Base-by-base conservation (phyloP, 2,888 invertebrate genomes). In the Stegana nigrithorax region DNA sequence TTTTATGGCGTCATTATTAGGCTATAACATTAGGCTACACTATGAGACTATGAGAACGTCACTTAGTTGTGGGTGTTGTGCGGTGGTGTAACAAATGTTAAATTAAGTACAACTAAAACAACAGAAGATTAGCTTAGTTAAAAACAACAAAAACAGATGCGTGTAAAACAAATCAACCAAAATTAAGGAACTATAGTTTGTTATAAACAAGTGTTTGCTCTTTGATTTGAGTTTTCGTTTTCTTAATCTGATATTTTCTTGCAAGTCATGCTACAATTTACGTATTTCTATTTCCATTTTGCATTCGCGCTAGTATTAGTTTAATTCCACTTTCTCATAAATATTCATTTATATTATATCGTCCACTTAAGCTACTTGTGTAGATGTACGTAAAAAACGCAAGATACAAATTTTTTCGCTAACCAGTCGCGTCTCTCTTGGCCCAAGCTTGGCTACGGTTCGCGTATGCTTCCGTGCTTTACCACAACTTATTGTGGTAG, bases 401-500 rank as follows among this genome's bases (percentile, higher is more conserved):
- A 21, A 36, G 53, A 29, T 45, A 59, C 32, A 47, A 29, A 32
- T 29, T 45, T 27, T 47, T 32, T 12, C 26, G 12, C 39, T n/a
- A n/a, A n/a, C 8, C 36, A 2, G 23, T 55, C 36, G 17, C 27
- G 27, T 21, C 21, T 17, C 12, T 7, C 23, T 21, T 42, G 27
- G 27, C 17, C 10, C 53, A 17, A 17, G 7, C 32, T 55, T 26
- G 53, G 6, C 21, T 25, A 27, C 12, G 10, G 2, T 17, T 29
- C 12, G 2, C 21, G 10, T 44, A 29, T 29, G 29, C n/a, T 19
- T n/a, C n/a, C n/a, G n/a, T n/a, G n/a, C 7, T 76, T 78, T 91
- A 93, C 93, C 93, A 93, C 73, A 93, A 87, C 73, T 90, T 91
- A 75, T 91, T 92, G 84, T 92, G 92, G 84, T 91, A 91, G 85